These are phyloP conservation scores for Mechanitis messenoides DNA, from an alignment of 2,888 invertebrate species.

Conservation along the genomic window DNA sequence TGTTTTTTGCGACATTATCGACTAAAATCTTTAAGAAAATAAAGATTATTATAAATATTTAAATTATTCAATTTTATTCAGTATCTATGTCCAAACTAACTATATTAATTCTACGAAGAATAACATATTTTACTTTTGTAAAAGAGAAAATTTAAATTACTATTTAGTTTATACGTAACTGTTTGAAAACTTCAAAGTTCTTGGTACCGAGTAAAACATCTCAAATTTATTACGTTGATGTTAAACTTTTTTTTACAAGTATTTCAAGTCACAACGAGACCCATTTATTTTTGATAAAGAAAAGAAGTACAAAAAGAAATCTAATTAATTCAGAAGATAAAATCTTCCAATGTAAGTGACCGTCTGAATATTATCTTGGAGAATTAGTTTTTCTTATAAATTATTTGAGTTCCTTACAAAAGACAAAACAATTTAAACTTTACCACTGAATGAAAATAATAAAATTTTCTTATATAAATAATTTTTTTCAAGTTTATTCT, in stretches of 20 bases:
- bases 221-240: slow-evolving; percentile 23
- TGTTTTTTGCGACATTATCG: too few species aligned
- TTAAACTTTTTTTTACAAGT: slow-evolving; percentile 26
- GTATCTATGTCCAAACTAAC: neutral
- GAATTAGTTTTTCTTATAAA: slow-evolving; percentile 32
- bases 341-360: slow-evolving; percentile 52
- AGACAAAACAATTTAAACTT: slow-evolving; percentile 67
- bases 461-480: slow-evolving; percentile 55
- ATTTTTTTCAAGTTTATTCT: slow-evolving; percentile 53
- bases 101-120: neutral
- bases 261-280: slow-evolving; percentile 30
- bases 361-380: slow-evolving; percentile 49
- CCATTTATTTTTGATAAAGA: slow-evolving; percentile 45
- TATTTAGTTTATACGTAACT: slow-evolving; percentile 15
- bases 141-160: neutral
- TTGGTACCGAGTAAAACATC: slow-evolving; percentile 16
- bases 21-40: neutral
- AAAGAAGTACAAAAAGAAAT: slow-evolving; percentile 51
- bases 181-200: slow-evolving; percentile 15
- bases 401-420: slow-evolving; percentile 41
- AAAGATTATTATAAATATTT: neutral
- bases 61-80: neutral
- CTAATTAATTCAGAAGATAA: slow-evolving; percentile 65
- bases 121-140: neutral
- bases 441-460: slow-evolving; percentile 66